Evolutionary conservation across 2,113 vertebrate genomes (phyloP), one percentile per base, ranked within the genome.

Genomic region (Trogon surrucura): DNA sequence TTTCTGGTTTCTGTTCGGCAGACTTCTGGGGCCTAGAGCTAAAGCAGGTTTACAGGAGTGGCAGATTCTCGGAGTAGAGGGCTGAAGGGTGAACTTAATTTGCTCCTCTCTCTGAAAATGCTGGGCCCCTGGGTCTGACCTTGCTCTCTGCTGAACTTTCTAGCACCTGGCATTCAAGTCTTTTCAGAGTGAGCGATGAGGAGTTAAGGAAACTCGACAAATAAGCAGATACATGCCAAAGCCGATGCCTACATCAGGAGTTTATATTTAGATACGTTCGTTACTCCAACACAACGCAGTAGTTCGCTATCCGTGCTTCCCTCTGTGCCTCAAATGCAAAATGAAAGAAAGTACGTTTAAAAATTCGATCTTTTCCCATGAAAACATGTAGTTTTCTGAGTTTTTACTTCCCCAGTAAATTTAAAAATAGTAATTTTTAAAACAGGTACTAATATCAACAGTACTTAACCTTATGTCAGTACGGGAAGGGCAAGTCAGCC

Each of bases 11-110:
- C 67, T 71, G 41, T 62, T 72, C 58, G 77, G 44, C 66, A 80
- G 86, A 54, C 7, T 89, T 69, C 61, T 44, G 54, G 73, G 47
- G 80, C 22, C 58, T 30, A 26, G 27, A n/a, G 88, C 48, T 78
- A 51, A 51, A 88, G 44, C 3, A 14, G 69, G 51, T 51, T 87
- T 78, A 60, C 25, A 65, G 69, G 26, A 82, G 48, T 26, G 36
- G 93, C 72, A 81, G 88, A 60, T 80, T 70, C 65, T 44, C 79
- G 16, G 62, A 53, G 44, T 10, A 44, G 27, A 73, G 44, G 27
- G 53, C 4, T 88, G 88, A 91, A 80, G 88, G 83, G 73, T 91
- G 89, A 93, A 85, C 41, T 91, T 92, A 88, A 95, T 95, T 89
- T 95, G 91, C 48, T 75, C 50, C 66, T 69, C 53, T 69, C 53